Evolutionary conservation across 2,113 vertebrate species (phyloP).

Genomic region (Petroica traversi): DNA sequence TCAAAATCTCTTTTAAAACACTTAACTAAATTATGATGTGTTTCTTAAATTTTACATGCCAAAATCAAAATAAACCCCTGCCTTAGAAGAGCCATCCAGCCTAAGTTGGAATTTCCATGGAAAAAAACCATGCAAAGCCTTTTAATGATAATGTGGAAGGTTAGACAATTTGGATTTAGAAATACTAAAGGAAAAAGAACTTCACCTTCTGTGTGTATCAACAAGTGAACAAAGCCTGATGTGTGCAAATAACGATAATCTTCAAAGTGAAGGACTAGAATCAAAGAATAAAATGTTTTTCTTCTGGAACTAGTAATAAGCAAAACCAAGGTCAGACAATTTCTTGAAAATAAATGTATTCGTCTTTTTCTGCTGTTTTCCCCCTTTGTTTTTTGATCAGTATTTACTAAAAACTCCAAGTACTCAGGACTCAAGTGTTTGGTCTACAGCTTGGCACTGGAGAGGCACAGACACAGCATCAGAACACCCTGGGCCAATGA

Average conservation of each 20-base stretch:
- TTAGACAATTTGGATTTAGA: background rate
- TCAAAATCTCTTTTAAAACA: background rate
- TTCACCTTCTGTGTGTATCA: background rate
- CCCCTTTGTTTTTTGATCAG: constrained; percentile 7
- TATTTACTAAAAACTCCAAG: constrained; percentile 15
- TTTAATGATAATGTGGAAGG: background rate
- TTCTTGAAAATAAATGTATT: constrained; percentile 2
- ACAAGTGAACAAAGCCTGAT: background rate
- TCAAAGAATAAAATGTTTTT: constrained; percentile 42
- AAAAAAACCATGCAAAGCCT: background rate
- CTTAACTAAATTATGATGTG: background rate
- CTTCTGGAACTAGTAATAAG: constrained; percentile 35
- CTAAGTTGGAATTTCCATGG: background rate
- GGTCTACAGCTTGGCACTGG: constrained; percentile 15
- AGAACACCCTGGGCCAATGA: background rate
- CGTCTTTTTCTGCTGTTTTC: background rate
- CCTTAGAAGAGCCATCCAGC: background rate
- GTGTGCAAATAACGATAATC: background rate
- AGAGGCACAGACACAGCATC: constrained; percentile 27
- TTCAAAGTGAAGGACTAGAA: constrained; percentile 29
- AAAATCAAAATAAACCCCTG: background rate
- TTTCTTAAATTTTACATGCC: background rate
- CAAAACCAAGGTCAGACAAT: constrained; percentile 58
- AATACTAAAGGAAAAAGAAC: background rate
- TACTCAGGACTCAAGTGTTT: constrained; percentile 38